Evolutionary conservation across 2,888 invertebrate genomes (phyloP).

Genomic region (Macroteleia sp.): DNA sequence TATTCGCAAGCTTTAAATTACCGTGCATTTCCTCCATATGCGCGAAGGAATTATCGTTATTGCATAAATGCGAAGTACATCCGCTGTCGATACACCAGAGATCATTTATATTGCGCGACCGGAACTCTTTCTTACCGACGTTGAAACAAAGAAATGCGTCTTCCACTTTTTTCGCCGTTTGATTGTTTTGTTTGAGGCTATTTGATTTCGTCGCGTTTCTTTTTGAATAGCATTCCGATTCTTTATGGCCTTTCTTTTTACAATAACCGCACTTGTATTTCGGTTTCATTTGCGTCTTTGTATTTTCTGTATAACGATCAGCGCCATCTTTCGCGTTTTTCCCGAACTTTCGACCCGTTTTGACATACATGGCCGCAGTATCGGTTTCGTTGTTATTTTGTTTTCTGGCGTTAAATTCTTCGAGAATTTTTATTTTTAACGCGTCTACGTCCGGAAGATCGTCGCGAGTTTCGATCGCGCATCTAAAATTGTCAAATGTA

Average conservation of each 20-base stretch:
- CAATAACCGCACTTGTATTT: conserved; percentile 10
- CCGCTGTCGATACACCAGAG: conserved; percentile 43
- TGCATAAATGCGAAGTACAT: conserved; percentile 51
- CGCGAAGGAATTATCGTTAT: neutral
- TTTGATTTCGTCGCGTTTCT: too few relatives aligned
- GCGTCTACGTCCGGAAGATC: conserved; percentile 32
- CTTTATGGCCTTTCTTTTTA: conserved; percentile 1
- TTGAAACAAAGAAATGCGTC: neutral
- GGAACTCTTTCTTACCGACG: neutral
- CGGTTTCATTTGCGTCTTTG: too few relatives aligned
- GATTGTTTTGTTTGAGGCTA: neutral
- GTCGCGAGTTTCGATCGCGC: conserved; percentile 50
- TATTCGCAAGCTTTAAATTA: conserved; percentile 13
- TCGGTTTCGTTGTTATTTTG: neutral
- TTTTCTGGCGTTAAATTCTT: conserved; percentile 16
- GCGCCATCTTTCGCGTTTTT: neutral
- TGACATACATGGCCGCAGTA: conserved; percentile 1
- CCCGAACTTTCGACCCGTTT: neutral
- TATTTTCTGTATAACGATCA: too few relatives aligned
- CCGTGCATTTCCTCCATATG: neutral
- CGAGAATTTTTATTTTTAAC: conserved; percentile 28
- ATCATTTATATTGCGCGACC: neutral
- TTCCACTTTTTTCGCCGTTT: neutral
- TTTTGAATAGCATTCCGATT: conserved; percentile 2
- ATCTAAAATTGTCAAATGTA: neutral